A percentile compares a stretch with the other conserved stretches of the same genome.
Conservation (phyloP, 2,888 invertebrate species). For the Amorpha juglandis region DNA sequence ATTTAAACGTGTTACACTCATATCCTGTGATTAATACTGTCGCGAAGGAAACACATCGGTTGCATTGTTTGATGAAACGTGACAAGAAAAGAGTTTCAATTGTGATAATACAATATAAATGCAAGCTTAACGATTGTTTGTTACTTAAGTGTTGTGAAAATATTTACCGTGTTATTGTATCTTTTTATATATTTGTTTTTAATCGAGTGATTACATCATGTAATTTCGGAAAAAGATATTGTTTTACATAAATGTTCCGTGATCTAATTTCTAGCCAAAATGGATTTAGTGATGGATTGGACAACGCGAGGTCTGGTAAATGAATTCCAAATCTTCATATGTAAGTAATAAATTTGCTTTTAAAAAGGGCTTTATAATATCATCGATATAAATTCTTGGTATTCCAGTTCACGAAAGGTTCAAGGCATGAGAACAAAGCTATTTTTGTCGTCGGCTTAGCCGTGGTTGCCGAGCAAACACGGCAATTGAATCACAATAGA, state of each 20-base stretch:
- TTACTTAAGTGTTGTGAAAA: neutral
- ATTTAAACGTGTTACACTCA: conserved; percentile 18
- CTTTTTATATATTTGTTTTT: neutral
- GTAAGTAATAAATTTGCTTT: neutral
- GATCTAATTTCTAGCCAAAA: neutral
- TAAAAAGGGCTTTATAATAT: neutral
- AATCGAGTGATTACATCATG: no score
- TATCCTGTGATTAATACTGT: conserved; percentile 11
- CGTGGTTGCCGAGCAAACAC: neutral
- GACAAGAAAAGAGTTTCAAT: conserved; percentile 4
- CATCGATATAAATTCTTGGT: neutral
- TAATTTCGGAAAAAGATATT: no score
- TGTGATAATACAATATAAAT: conserved; percentile 1
- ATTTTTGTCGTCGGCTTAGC: conserved; percentile 19
- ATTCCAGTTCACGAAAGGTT: conserved; percentile 3
- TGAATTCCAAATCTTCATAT: neutral
- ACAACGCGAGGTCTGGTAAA: no score
- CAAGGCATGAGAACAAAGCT: conserved; percentile 22
- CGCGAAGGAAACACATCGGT: conserved; percentile 5
- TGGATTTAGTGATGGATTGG: neutral
- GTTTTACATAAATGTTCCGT: no score
- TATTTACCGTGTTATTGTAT: neutral
- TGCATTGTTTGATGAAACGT: conserved; percentile 20
- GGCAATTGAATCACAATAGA: conserved; percentile 21
- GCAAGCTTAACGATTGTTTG: neutral